Evolutionary conservation across 2,797 vertebrate species (phyloP).

Genomic region (Sarcophilus harrisii): DNA sequence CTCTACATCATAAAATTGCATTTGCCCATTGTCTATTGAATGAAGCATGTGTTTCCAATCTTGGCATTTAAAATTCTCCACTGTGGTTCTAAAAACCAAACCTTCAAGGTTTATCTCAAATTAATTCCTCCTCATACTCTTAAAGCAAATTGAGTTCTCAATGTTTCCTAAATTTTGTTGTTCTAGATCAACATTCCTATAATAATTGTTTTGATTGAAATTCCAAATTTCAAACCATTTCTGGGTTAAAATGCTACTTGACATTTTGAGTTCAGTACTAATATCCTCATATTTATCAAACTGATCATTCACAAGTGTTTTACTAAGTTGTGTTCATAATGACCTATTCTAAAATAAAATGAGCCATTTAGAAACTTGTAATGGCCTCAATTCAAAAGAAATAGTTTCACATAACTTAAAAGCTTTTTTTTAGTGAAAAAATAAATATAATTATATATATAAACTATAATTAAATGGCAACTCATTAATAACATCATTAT

Average conservation of each 20-base stretch:
- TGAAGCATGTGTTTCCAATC: background rate
- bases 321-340: background rate
- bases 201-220: background rate
- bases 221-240: background rate
- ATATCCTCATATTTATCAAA: background rate
- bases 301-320: background rate
- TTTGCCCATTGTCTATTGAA: background rate
- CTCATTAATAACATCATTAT: background rate
- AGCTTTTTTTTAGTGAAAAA: background rate
- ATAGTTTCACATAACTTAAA: background rate
- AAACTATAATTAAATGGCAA: background rate
- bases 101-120: background rate
- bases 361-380: background rate
- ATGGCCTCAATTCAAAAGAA: background rate
- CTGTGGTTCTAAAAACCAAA: background rate
- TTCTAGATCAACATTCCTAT: background rate
- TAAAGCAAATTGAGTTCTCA: background rate
- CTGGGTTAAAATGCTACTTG: background rate
- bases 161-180: background rate
- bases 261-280: background rate
- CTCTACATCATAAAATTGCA: background rate
- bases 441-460: no score
- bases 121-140: background rate
- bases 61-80: background rate
- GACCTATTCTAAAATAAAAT: background rate